Evolutionary conservation across 2,888 invertebrate genomes (phyloP), one percentile per base, ranked within the genome.

Genomic region (Agrotis segetum): DNA sequence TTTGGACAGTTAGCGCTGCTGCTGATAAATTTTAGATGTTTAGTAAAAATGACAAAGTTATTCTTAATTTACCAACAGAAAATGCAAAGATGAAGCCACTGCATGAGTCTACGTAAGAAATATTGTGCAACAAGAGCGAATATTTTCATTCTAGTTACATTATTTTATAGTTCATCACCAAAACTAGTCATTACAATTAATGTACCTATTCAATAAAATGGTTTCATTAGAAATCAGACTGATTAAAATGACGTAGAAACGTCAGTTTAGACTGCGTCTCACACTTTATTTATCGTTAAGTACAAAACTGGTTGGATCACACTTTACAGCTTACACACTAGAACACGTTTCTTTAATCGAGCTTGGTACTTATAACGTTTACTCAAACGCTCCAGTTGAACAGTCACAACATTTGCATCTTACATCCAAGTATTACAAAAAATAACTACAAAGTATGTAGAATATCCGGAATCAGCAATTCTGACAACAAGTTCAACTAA

Each of bases 291-390:
- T 13, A 46, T 77, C 44, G 49, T 63, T 58, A 56, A 78, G 66
- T 60, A 29, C 52, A 44, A 67, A 79, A 78, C 78, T 55, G 81
- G 71, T 79, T 81, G 67, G 67, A 61, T 71, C 24, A 24, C 24
- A 24, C 24, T 24, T 24, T 52, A 75, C 67, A 29, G 62, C 47
- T 60, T 14, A 79, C 67, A 63, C 52, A 65, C 19, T 17, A 58
- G 40, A 76, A 81, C 81, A 62, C 58, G 79, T 81, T 78, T 74
- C 56, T 65, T 81, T 67, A 81, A 81, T 79, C 61, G 77, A 58
- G 55, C 50, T 50, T 17, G 53, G 60, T 49, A 29, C 29, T 4
- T 29, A 64, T 61, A 64, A 72, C 61, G 19, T 67, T 62, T 72
- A 59, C 19, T 75, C 49, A 40, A 71, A 62, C 76, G 77, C 50